Conservation (phyloP, 2,113 vertebrate species). For the Mola mola region DNA sequence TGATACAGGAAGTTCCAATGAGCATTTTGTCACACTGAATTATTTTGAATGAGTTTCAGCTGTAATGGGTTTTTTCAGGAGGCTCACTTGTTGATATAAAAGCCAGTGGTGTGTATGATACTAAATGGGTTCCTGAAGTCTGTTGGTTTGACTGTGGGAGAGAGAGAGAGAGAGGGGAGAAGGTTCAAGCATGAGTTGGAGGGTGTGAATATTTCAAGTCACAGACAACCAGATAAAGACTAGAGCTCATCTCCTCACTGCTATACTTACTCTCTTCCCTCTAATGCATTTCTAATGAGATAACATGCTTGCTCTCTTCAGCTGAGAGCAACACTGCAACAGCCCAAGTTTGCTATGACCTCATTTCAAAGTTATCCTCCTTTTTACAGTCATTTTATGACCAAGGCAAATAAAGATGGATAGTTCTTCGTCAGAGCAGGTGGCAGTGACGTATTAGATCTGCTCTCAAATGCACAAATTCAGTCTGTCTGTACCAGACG, state of each 20-base stretch:
- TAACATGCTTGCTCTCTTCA: constrained; percentile 42
- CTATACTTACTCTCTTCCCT: constrained; percentile 34
- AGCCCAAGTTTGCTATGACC: constrained; percentile 45
- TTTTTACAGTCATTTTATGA: constrained; percentile 58
- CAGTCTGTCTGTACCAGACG: constrained; percentile 49
- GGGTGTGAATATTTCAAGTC: constrained; percentile 57
- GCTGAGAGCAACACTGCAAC: constrained; percentile 41
- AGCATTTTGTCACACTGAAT: constrained; percentile 44
- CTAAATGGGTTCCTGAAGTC: constrained; percentile 58
- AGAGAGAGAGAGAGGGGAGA: constrained; percentile 8
- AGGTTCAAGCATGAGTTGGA: constrained; percentile 32
- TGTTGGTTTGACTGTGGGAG: constrained; percentile 13
- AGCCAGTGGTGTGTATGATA: constrained; percentile 48
- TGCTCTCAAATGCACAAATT: constrained; percentile 22
- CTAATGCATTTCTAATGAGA: constrained; percentile 77
- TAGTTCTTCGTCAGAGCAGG: constrained; percentile 33
- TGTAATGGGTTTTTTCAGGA: constrained; percentile 45
- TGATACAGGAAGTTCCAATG: constrained; percentile 42
- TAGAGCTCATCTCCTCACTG: constrained; percentile 41
- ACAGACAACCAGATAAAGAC: constrained; percentile 59
- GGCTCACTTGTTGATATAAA: constrained; percentile 29
- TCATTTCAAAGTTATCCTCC: constrained; percentile 61
- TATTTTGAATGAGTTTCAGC: constrained; percentile 46
- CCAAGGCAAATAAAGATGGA: constrained; percentile 62
- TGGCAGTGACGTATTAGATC: constrained; percentile 63